Evolutionary conservation across 2,888 invertebrate genomes (phyloP), one percentile per base, ranked within the genome.

Genomic region (Barypeithes pellucidus): DNA sequence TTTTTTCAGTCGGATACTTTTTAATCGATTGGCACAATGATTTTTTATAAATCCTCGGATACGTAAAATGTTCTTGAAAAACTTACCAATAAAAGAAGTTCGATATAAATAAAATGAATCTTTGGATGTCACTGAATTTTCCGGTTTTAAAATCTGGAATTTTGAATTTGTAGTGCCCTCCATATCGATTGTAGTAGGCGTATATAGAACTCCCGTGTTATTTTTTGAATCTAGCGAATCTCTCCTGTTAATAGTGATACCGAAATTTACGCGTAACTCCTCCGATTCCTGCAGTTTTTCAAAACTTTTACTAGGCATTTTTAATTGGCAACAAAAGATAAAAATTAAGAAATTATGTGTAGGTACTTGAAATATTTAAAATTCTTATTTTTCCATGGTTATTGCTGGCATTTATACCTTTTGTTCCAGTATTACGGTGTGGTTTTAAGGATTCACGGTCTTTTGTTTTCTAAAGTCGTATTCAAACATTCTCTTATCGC

Each of bases 71-170:
- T n/a, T n/a, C 5, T 24, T 24, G 5, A 61, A 59, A 36, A 29
- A 60, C 60, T 60, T 22, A 60, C 60, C 60, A 4, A 39, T 60
- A 60, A 39, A 60, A 18, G 60, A 39, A 18, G 41, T 60, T 22
- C 41, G 8, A 39, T 60, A 60, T 18, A 60, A 60, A 60, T 39
- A 60, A 14, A 60, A 16, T 7, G 39, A 60, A 60, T 11, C 29
- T 39, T 60, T 60, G 39, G 41, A 39, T 39, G 24, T 29, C 2
- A 18, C 60, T 18, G 7, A 16, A 18, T 11, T 39, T 16, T 60
- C 16, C 8, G 39, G 39, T 16, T 60, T 39, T 20, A 60, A 60
- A 39, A 18, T 39, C 5, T 60, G 36, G 9, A 39, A 39, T n/a
- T 36, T 60, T 9, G 1, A 39, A 39, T 39, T 60, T 39, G 39